Base-by-base conservation (phyloP, 1,140 invertebrate species). In the Agrypnia vestita region DNA sequence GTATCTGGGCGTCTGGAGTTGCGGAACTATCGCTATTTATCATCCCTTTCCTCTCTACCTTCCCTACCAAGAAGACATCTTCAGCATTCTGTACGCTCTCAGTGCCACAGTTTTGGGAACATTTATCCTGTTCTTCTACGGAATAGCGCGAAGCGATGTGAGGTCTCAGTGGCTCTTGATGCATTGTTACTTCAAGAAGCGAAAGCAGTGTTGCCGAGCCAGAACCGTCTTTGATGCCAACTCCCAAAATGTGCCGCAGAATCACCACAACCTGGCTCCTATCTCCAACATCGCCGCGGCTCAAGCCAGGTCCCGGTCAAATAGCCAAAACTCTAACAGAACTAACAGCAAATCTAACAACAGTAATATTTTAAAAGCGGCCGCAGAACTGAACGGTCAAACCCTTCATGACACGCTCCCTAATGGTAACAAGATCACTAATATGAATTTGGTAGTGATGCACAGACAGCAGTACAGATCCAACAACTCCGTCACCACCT, bases 111-210 rank as follows among this genome's bases (percentile, higher is more conserved):
- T 93, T 12, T 88, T 97, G 62, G 96, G 95, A 0, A 89, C 94
- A n/a, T 97, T 97, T 85, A 93, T 96, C 25, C 85, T 97, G 11
- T 92, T 96, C 59, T 97, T 96, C 86, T 97, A 96, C 85, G 96
- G 95, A 69, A 91, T 97, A 47, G 94, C 94, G 0, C 88, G 96
- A 21, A 95, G 93, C 80, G 96, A 97, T 86, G 94, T 97, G 0
- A 90, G 95, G 69, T 90, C 91, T 0, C 93, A 94, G 17, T 96
- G 95, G 95, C 86, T 92, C 6, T 86, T 91, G 64, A 92, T 93
- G 88, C 89, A 91, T 15, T 91, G 92, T 74, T 92, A 91, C 87
- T 83, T 92, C 11, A 90, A 90, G 71, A 90, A 90, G 15, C 90
- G 90, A 59, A 93, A 93, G 83, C 91, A 91, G 78, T 93, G 92